Evolutionary conservation across 2,797 vertebrate species (phyloP).

Genomic region (Gymnothorax javanicus): DNA sequence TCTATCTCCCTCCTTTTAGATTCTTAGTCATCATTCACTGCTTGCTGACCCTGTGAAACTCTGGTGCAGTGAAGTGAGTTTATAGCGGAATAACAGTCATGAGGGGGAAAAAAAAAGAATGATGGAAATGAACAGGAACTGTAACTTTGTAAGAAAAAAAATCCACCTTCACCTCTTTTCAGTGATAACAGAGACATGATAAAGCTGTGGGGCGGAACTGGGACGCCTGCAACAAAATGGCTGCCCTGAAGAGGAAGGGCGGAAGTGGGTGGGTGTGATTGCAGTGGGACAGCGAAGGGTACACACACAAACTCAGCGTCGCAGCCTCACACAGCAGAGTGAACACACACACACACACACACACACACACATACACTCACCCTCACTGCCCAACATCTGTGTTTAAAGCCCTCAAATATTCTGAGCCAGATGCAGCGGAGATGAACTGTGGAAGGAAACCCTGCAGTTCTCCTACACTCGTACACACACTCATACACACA

Average conservation of each 20-base stretch:
- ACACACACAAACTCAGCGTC: not conserved
- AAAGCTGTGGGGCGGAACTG: not conserved
- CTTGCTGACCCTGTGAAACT: slow-evolving; percentile 57
- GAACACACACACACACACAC: not conserved
- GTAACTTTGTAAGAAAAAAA: not conserved
- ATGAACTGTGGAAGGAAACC: not conserved
- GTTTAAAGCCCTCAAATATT: not conserved
- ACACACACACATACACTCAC: not conserved
- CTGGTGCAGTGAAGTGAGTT: slow-evolving; percentile 50
- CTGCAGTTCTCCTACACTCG: not conserved
- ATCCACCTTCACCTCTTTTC: too few relatives aligned
- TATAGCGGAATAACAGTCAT: slow-evolving; percentile 19
- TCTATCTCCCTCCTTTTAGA: slow-evolving; percentile 17
- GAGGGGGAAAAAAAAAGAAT: slow-evolving; percentile 42
- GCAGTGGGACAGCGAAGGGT: not conserved
- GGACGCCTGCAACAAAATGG: slow-evolving; percentile 2
- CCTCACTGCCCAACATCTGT: not conserved
- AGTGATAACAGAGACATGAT: not conserved
- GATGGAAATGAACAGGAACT: slow-evolving; percentile 25
- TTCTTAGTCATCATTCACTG: slow-evolving; percentile 51
- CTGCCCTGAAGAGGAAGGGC: not conserved
- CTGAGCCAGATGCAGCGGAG: not conserved
- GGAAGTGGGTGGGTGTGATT: not conserved
- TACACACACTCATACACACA: too few relatives aligned
- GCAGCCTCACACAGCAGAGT: not conserved